Base-by-base conservation (phyloP, 1,140 invertebrate species). In the Scaptomyza montana region DNA sequence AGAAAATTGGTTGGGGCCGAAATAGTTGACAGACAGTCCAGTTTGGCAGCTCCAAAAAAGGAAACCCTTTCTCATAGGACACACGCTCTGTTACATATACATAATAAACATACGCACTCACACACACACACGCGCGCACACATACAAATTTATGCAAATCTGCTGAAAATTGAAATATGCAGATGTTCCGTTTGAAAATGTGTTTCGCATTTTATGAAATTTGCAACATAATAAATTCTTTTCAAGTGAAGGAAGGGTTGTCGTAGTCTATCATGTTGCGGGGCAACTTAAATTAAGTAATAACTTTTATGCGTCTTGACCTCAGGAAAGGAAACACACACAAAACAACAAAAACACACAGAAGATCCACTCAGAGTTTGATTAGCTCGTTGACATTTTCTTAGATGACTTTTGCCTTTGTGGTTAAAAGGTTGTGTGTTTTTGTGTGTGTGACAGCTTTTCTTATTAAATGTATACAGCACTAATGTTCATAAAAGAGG, bases 291-390 rank as follows among this genome's bases (percentile, higher is more conserved):
- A 89, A 89, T 89, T 80, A 89, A 89, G 84, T 89, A 89, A 89
- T 89, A 89, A 89, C 77, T 89, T 89, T 89, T 73, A 89, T 84
- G 66, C 70, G 85, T 60, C 77, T 84, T 89, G 84, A 89, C 84
- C 85, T 75, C 61, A 77, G 67, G 77, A 76, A 43, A n/a, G 49
- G 74, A 81, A 71, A 80, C 70, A 67, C 70, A 6, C 61, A 21
- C 61, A 74, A 51, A 25, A 25, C 21, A 25, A 46, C 56, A 49
- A 19, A 76, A 5, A 54, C 43, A 12, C n/a, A 49, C 51, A 63
- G 13, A 64, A 62, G n/a, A 53, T 16, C 47, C 13, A 45, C 39
- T 46, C 45, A 63, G 55, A 46, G 56, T 63, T 69, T 66, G 70
- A 72, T 79, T 77, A 71, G 77, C 77, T 70, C 86, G 85, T 86